Conservation (phyloP, 2,888 invertebrate species). For the Drosophila affinis region DNA sequence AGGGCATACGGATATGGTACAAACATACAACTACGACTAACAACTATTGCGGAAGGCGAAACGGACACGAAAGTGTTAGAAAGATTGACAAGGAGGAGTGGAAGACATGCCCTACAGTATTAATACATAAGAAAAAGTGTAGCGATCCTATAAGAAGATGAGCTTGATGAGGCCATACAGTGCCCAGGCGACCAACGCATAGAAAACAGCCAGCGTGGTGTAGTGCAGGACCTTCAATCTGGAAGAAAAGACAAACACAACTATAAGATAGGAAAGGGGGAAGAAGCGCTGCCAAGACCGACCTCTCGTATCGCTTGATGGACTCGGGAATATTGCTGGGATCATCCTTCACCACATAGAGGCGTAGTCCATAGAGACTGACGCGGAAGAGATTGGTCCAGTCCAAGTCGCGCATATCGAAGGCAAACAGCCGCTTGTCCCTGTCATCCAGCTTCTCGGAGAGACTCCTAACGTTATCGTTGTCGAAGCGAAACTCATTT, state of each 20-base stretch:
- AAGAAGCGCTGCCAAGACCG: conserved; percentile 18
- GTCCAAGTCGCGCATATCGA: conserved; percentile 89
- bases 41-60: conserved; percentile 40
- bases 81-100: conserved; percentile 7
- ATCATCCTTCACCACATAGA: conserved; percentile 92
- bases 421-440: conserved; percentile 87
- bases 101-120: conserved; percentile 37
- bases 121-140: conserved; percentile 7
- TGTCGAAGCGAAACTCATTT: conserved; percentile 89
- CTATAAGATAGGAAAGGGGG: background rate
- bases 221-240: conserved; percentile 80
- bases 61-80: conserved; percentile 34
- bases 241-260: background rate
- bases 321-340: conserved; percentile 88
- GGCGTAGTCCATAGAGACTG: conserved; percentile 90
- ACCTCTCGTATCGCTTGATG: conserved; percentile 87
- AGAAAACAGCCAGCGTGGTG: conserved; percentile 68
- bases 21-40: conserved; percentile 57
- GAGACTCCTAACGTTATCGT: conserved; percentile 85
- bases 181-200: conserved; percentile 67
- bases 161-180: conserved; percentile 71
- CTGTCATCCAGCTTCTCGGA: conserved; percentile 83
- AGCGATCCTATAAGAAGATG: conserved; percentile 59
- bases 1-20: conserved; percentile 38
- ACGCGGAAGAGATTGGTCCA: conserved; percentile 86